A percentile compares a stretch with the other conserved stretches of the same genome.
Conservation (phyloP, 2,113 vertebrate genomes). For the Seriola dumerili region DNA sequence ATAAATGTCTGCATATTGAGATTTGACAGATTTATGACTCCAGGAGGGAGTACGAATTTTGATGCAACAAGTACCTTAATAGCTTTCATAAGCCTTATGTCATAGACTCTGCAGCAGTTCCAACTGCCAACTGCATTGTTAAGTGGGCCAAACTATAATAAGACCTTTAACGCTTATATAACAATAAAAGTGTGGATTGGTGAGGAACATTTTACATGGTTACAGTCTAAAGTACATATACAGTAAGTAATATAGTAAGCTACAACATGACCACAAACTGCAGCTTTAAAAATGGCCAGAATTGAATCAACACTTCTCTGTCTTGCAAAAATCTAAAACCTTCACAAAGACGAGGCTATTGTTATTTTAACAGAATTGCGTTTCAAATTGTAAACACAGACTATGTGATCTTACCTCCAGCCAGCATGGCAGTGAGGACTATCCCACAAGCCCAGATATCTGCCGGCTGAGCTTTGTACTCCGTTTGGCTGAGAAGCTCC, state of each 20-base stretch:
- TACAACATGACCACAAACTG: not conserved
- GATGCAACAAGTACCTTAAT: too few species aligned
- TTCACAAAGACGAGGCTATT: not conserved
- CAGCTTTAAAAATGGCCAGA: too few species aligned
- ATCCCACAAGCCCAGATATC: constrained; percentile 97
- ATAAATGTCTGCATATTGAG: too few species aligned
- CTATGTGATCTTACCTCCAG: constrained; percentile 87
- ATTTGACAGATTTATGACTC: too few species aligned
- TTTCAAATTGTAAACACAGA: not conserved
- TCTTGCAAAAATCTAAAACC: not conserved
- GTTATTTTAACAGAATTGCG: not conserved
- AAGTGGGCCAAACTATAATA: too few species aligned
- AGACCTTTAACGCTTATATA: not conserved
- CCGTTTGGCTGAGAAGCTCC: constrained; percentile 89
- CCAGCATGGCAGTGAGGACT: constrained; percentile 97
- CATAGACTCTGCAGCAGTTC: too few species aligned
- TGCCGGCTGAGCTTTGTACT: constrained; percentile 93
- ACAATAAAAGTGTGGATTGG: not conserved
- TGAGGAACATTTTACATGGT: too few species aligned
- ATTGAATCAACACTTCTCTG: not conserved
- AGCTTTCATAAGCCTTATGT: too few species aligned
- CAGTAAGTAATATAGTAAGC: too few species aligned
- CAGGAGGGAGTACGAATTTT: too few species aligned
- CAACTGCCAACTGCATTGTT: too few species aligned
- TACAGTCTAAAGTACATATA: too few species aligned